Evolutionary conservation across 2,797 vertebrate species (phyloP), one percentile per base, ranked within the genome.

Genomic region (Enteromius argenteus): DNA sequence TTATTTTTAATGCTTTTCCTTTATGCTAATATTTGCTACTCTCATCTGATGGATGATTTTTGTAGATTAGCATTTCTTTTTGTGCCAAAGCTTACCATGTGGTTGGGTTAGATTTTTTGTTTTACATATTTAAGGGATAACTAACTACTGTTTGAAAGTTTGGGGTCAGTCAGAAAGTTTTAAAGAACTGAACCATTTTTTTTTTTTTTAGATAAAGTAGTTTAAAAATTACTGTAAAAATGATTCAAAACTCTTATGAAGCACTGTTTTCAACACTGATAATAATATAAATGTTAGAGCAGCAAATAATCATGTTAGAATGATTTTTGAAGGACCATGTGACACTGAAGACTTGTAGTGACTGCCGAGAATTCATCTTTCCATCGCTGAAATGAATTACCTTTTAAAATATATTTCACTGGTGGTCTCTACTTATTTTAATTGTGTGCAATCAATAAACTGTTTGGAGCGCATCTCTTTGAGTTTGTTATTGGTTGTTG

Each of bases 401-500:
- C 1, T 23, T 44, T 69, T 27, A 44, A 69, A 23, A 69, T 42
- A 14, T 42, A 42, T 69, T 69, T 3, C 23, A 71, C 44, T 5
- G 8, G 1, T 17, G 15, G 14, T 10, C 68, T 46, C 68, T 46
- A 10, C n/a, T 15, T 39, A 19, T 44, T 74, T n/a, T 49, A 49
- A 14, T 30, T 42, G 56, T 27, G 74, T 51, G 30, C 6, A 62
- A 17, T 66, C 32, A 30, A 53, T 51, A 37, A 74, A 74, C 5
- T 2, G 19, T 73, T 49, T 14, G 46, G n/a, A 21, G 3, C 4
- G 60, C n/a, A 51, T 56, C 5, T 6, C 32, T 69, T 87, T 62
- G 60, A 46, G 13, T 56, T 32, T 88, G 23, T 76, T 81, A 62
- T 72, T 81, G 51, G 21, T 62, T 60, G 68, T 62, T 42, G 44